These are phyloP conservation scores for Galendromus occidentalis DNA, from an alignment of 1,140 invertebrate genomes.

Conservation along the genomic window DNA sequence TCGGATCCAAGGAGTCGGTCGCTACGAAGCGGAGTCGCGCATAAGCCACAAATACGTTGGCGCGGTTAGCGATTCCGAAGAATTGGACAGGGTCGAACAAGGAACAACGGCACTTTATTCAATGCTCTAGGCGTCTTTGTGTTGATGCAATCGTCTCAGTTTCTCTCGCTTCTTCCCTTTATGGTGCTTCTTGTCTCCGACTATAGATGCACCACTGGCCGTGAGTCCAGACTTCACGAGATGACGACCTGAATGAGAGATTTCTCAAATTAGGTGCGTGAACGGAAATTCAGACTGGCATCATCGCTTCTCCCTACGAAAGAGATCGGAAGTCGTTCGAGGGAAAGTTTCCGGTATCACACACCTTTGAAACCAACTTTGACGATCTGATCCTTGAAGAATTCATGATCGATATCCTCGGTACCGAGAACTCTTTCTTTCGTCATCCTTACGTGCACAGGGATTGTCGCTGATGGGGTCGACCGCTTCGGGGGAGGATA, in stretches of 20 bases:
- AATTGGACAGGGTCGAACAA: too few species aligned
- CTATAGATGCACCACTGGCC: constrained; percentile 16
- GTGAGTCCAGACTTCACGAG: constrained; percentile 17
- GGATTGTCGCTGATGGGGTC: constrained; percentile 7
- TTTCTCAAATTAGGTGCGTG: too few species aligned
- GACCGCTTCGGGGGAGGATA: constrained; percentile 31
- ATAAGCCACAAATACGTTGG: too few species aligned
- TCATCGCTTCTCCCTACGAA: too few species aligned
- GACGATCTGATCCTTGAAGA: constrained; percentile 20
- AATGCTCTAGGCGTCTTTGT: background rate
- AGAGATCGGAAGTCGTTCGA: constrained; percentile 10
- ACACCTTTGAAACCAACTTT: constrained; percentile 31
- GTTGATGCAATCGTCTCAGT: constrained; percentile 35
- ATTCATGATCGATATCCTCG: constrained; percentile 17
- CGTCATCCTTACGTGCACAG: constrained; percentile 6
- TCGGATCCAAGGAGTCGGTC: too few species aligned
- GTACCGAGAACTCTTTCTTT: constrained; percentile 12
- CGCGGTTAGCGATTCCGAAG: too few species aligned
- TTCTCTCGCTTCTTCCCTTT: constrained; percentile 71
- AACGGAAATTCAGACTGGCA: too few species aligned
- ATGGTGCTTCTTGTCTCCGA: constrained; percentile 40
- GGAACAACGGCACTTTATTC: too few species aligned
- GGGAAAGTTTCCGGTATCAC: constrained; percentile 28
- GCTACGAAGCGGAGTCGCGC: too few species aligned
- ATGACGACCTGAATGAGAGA: background rate